These are phyloP conservation scores for Enoplolaimus lenunculus DNA, from an alignment of 2,888 invertebrate species.

Conservation along the genomic window DNA sequence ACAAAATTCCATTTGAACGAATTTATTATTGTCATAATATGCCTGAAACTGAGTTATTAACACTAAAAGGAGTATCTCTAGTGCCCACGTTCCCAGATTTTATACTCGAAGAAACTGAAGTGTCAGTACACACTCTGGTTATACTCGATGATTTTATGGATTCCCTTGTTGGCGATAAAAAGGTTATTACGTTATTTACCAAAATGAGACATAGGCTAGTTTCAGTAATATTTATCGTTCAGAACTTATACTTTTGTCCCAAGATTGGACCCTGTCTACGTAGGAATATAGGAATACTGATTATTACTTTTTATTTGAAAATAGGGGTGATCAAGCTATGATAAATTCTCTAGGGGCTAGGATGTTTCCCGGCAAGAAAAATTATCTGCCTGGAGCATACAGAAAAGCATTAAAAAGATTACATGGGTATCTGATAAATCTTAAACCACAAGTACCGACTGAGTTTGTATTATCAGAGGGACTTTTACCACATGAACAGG, in stretches of 20 bases:
- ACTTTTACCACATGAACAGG: background rate
- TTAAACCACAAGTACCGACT: background rate
- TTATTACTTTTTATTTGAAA: background rate
- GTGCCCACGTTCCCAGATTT: background rate
- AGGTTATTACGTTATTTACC: background rate
- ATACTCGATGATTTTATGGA: conserved; percentile 3
- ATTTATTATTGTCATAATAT: background rate
- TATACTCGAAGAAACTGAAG: background rate
- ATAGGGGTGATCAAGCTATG: background rate
- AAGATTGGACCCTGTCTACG: background rate
- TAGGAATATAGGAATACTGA: background rate
- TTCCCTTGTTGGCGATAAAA: background rate
- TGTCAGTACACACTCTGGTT: background rate
- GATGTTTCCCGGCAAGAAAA: conserved; percentile 2
- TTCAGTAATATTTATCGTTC: conserved; percentile 5
- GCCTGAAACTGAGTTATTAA: background rate
- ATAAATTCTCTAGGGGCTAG: background rate
- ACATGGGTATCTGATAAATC: conserved; percentile 1
- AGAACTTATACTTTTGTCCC: background rate
- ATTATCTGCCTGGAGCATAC: background rate
- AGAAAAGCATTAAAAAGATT: conserved; percentile 4
- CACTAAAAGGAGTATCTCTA: background rate
- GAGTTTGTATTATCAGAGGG: background rate
- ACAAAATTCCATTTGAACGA: background rate
- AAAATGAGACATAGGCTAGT: background rate